Conservation (phyloP, 2,888 invertebrate species). For the Leptopilina myrica region DNA sequence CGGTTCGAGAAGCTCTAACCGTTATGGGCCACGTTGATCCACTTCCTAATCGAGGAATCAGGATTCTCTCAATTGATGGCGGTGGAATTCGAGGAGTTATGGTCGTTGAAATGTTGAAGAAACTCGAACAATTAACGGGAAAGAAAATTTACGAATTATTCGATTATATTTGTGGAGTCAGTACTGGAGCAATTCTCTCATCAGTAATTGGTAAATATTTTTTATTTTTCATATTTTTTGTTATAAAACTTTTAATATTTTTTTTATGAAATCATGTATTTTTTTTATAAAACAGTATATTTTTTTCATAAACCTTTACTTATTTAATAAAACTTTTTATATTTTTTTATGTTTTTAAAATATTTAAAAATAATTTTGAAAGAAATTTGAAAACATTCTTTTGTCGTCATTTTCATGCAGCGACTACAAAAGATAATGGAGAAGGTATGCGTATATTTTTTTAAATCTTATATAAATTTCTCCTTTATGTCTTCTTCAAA, state of each 20-base stretch:
- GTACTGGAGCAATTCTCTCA: constrained; percentile 90
- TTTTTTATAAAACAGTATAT: too few species aligned
- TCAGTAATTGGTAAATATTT: constrained; percentile 81
- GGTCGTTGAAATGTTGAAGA: constrained; percentile 88
- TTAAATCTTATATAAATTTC: not conserved
- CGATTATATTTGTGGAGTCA: constrained; percentile 91
- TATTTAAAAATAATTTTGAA: not conserved
- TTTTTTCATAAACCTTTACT: too few species aligned
- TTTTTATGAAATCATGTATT: too few species aligned
- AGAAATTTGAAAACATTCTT: not conserved
- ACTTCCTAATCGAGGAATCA: constrained; percentile 84
- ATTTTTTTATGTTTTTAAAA: too few species aligned
- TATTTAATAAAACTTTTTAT: too few species aligned
- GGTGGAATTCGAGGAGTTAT: constrained; percentile 93
- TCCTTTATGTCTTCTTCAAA: not conserved
- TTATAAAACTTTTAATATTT: too few species aligned
- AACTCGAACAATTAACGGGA: constrained; percentile 85
- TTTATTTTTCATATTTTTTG: too few species aligned
- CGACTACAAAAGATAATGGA: constrained; percentile 56
- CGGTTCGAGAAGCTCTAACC: constrained; percentile 80
- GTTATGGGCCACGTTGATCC: constrained; percentile 85
- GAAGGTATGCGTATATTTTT: constrained; percentile 51
- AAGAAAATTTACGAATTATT: constrained; percentile 86
- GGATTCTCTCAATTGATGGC: constrained; percentile 92
- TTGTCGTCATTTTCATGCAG: constrained; percentile 59